These are phyloP conservation scores for Sebastes aleutianus DNA, from an alignment of 2,797 vertebrate genomes.

Conservation along the genomic window DNA sequence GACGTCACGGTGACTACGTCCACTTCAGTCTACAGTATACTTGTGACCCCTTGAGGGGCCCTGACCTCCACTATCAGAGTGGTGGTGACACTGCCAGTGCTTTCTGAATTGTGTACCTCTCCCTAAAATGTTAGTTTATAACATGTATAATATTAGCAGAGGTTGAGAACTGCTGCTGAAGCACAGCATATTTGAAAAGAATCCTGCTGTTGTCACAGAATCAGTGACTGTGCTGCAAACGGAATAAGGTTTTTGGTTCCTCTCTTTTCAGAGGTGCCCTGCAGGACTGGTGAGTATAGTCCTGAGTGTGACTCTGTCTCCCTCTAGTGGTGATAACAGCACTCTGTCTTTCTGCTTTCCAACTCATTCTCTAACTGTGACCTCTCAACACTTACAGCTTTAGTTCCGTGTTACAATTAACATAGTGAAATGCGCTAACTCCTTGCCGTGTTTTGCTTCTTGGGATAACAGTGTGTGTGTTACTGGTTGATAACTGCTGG, in stretches of 20 bases:
- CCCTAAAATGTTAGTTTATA: background rate
- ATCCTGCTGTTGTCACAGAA: background rate
- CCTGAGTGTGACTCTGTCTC: constrained; percentile 26
- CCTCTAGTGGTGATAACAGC: constrained; percentile 35
- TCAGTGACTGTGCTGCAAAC: background rate
- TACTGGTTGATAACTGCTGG: background rate
- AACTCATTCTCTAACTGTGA: background rate
- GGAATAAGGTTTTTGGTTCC: constrained; percentile 28
- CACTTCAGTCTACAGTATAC: background rate
- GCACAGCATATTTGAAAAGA: background rate
- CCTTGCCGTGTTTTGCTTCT: background rate
- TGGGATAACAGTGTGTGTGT: background rate
- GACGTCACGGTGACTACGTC: no score
- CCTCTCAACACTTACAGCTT: background rate
- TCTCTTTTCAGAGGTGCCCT: constrained; percentile 53
- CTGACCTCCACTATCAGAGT: background rate
- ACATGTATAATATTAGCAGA: background rate
- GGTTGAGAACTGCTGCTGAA: background rate
- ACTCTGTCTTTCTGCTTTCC: background rate
- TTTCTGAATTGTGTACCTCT: background rate
- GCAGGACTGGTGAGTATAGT: constrained; percentile 63
- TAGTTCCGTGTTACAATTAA: background rate
- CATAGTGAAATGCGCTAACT: background rate
- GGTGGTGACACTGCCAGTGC: no score
- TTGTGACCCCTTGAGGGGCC: background rate